Evolutionary conservation across 2,113 vertebrate genomes (phyloP).

Genomic region (Verasper variegatus): DNA sequence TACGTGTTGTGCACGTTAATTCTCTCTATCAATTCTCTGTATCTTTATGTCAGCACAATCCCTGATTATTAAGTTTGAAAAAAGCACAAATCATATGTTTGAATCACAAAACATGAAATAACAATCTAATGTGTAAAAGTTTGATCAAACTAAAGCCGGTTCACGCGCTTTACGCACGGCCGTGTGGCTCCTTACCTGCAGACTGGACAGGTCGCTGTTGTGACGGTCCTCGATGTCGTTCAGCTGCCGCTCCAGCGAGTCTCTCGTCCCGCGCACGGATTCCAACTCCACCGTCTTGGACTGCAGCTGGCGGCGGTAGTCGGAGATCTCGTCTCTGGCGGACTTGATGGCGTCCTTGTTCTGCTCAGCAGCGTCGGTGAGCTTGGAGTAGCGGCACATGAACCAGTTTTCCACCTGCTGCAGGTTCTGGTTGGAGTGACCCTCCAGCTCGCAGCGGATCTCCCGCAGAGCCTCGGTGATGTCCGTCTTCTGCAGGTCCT

Average conservation of each 20-base stretch:
- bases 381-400: conserved; percentile 92
- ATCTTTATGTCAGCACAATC: too few species aligned
- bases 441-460: conserved; percentile 97
- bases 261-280: conserved; percentile 94
- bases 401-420: conserved; percentile 97
- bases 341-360: conserved; percentile 97
- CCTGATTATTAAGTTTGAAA: neutral
- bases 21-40: too few species aligned
- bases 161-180: neutral
- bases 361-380: conserved; percentile 95
- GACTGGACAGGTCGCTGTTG: conserved; percentile 90
- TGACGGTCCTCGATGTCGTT: conserved; percentile 97
- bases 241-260: conserved; percentile 96
- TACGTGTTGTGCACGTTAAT: too few species aligned
- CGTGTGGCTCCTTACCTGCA: conserved; percentile 85
- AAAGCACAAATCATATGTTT: too few species aligned
- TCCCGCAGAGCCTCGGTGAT: conserved; percentile 96
- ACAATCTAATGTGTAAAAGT: too few species aligned
- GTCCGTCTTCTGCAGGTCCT: conserved; percentile 93
- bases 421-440: conserved; percentile 96
- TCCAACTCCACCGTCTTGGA: conserved; percentile 97
- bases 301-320: conserved; percentile 96
- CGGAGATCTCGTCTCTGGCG: conserved; percentile 95
- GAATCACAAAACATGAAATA: neutral
- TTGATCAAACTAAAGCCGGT: neutral